Evolutionary conservation across 2,113 vertebrate genomes (phyloP).

Genomic region (Bombycilla garrulus): DNA sequence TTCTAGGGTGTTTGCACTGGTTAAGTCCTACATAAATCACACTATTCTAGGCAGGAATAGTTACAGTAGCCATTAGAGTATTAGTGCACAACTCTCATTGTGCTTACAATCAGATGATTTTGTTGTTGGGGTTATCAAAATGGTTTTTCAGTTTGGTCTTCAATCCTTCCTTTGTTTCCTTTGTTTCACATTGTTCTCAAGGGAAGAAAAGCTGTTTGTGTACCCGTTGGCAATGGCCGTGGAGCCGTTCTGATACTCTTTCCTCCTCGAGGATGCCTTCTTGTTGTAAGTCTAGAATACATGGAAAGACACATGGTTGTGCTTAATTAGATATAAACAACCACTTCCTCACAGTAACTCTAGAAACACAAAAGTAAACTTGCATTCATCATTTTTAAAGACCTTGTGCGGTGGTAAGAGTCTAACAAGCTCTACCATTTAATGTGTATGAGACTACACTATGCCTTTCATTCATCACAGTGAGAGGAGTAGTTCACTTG

Average conservation of each 20-base stretch:
- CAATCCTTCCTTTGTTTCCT: constrained; percentile 88
- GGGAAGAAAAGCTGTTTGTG: constrained; percentile 77
- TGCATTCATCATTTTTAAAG: not conserved
- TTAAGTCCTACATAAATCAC: constrained; percentile 77
- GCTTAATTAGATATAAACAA: constrained; percentile 8
- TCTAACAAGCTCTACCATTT: not conserved
- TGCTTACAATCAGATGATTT: constrained; percentile 77
- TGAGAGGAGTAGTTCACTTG: not conserved
- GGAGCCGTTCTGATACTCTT: constrained; percentile 85
- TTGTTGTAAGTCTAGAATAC: constrained; percentile 91
- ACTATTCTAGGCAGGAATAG: constrained; percentile 77
- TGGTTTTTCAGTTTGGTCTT: constrained; percentile 68
- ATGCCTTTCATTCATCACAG: not conserved
- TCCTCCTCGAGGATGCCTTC: constrained; percentile 77
- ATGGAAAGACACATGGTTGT: constrained; percentile 9
- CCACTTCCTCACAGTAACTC: not conserved
- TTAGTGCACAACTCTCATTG: constrained; percentile 74
- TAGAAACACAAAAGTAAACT: not conserved
- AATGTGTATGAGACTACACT: not conserved
- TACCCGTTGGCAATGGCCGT: constrained; percentile 79
- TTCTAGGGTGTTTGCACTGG: constrained; percentile 77
- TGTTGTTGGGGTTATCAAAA: constrained; percentile 60
- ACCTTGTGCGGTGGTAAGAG: not conserved
- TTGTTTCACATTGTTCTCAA: constrained; percentile 74
- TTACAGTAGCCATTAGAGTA: constrained; percentile 78